These are phyloP conservation scores for Cryptomyrus ogoouensis DNA, from an alignment of 2,113 vertebrate species.

Conservation along the genomic window DNA sequence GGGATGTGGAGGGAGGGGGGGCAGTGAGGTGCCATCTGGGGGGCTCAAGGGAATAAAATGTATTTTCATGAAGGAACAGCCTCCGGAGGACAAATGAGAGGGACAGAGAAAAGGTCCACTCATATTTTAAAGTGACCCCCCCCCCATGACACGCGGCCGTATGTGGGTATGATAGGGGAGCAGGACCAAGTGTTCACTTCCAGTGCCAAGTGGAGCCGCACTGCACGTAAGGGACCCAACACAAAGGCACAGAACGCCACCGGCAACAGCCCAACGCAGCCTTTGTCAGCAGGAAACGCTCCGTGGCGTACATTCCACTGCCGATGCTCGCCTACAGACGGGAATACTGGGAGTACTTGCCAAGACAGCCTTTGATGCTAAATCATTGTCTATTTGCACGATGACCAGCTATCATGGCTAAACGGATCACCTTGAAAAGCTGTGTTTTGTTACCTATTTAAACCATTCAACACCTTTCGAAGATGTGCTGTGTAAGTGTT, in stretches of 20 bases:
- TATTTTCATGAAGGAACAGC: conserved; percentile 40
- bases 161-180: conserved; percentile 34
- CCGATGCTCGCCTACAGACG: conserved; percentile 18
- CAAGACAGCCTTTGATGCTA: neutral
- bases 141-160: conserved; percentile 33
- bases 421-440: neutral
- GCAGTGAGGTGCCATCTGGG: neutral
- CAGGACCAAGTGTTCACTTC: conserved; percentile 46
- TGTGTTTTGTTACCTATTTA: neutral
- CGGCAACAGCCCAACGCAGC: conserved; percentile 35
- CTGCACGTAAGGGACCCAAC: conserved; percentile 34
- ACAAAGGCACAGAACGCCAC: conserved; percentile 29
- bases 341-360: neutral
- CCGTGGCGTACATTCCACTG: conserved; percentile 29
- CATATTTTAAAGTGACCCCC: conserved; percentile 18
- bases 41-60: neutral
- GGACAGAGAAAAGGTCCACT: conserved; percentile 23
- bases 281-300: conserved; percentile 43
- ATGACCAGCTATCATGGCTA: neutral
- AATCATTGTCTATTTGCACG: conserved; percentile 5
- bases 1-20: conserved; percentile 39
- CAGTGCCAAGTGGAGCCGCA: conserved; percentile 26
- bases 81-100: conserved; percentile 49
- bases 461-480: neutral
- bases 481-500: neutral